These are phyloP conservation scores for Popillia japonica DNA, from an alignment of 1,140 invertebrate genomes.

Conservation along the genomic window DNA sequence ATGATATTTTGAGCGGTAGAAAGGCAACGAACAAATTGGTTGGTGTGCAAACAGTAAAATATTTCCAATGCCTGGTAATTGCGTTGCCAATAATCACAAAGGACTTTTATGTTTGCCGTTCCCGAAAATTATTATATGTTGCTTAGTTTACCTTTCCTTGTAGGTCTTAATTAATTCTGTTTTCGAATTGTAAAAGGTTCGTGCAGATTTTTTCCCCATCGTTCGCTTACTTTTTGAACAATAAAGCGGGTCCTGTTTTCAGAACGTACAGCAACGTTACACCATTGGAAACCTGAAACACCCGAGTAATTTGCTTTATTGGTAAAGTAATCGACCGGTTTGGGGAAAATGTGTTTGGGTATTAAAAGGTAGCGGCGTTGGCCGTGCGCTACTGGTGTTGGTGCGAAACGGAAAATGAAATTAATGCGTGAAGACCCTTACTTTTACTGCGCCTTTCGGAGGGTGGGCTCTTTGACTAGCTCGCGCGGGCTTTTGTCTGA, in stretches of 20 bases:
- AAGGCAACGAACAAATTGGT: neutral
- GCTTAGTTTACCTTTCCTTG: too few relatives aligned
- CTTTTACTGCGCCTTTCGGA: neutral
- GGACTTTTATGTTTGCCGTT: neutral
- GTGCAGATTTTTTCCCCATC: neutral
- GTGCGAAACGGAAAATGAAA: conserved; percentile 1
- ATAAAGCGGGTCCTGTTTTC: neutral
- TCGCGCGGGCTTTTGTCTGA: neutral
- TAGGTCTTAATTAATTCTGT: neutral
- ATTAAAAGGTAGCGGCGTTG: neutral
- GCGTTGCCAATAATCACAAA: neutral
- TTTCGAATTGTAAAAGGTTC: neutral
- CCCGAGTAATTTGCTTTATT: neutral
- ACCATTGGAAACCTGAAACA: neutral
- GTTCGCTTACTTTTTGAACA: neutral
- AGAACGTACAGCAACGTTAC: neutral
- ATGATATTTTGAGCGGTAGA: too few relatives aligned
- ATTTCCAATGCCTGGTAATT: neutral
- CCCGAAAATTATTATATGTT: neutral
- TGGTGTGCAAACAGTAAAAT: neutral
- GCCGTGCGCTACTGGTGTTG: neutral
- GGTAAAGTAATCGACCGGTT: conserved; percentile 17
- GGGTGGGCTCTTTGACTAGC: neutral
- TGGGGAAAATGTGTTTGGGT: conserved; percentile 4
- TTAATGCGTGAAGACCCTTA: conserved; percentile 10